phyloP scores from a whole-genome alignment of 1,140 invertebrate species.

The Venturia canescens region DNA sequence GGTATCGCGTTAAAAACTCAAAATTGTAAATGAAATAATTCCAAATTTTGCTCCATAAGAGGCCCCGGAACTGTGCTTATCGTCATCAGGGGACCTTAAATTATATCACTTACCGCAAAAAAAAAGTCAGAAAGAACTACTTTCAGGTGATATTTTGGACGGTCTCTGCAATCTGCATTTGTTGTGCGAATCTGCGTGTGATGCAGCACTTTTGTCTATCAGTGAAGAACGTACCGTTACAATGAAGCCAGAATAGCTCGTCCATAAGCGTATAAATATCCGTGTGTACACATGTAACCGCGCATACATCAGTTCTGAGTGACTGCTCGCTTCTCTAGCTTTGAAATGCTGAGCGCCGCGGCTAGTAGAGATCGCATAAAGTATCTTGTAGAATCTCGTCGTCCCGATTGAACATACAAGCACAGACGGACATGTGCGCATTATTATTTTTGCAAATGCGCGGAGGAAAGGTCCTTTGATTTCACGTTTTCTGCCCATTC shows the following conservation, averaged over 20 bases:
- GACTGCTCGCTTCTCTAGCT: slow-evolving; percentile 19
- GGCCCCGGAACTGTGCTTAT: no score
- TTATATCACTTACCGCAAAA: no score
- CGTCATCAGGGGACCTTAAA: no score
- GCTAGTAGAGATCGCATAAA: slow-evolving; percentile 38
- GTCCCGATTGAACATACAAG: slow-evolving; percentile 6
- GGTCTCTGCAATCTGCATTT: no score
- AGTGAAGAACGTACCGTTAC: no score
- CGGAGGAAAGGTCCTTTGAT: slow-evolving; percentile 35
- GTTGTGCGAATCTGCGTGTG: no score
- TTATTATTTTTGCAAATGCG: slow-evolving; percentile 19
- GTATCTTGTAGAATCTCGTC: slow-evolving; percentile 16
- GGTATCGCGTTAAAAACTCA: no score
- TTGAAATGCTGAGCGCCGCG: slow-evolving; percentile 46
- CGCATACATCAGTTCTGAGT: neutral
- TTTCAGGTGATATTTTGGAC: no score
- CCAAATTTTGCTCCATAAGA: no score
- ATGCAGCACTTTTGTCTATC: no score
- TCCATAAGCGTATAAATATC: neutral
- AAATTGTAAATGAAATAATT: no score
- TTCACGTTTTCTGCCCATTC: neutral
- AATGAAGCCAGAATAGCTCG: neutral
- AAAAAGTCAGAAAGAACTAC: no score
- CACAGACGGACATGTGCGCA: neutral
- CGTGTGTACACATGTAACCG: slow-evolving; percentile 6